phyloP scores from a whole-genome alignment of 1,140 invertebrate species.

The Atta texana region DNA sequence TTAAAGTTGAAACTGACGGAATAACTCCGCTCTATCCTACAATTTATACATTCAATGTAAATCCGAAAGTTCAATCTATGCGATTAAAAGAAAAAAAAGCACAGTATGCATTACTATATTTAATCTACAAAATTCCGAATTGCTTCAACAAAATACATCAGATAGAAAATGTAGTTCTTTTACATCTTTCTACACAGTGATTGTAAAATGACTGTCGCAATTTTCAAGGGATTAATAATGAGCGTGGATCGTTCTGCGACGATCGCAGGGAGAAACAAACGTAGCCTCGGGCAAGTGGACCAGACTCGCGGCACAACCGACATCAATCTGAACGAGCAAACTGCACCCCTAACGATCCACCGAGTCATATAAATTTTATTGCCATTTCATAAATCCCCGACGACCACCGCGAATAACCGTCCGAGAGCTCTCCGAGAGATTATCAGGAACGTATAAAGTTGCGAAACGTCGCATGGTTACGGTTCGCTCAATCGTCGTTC shows the following conservation, averaged over 20 bases:
- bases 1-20: too few species aligned
- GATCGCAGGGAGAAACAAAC: constrained; percentile 74
- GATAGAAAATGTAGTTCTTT: constrained; percentile 18
- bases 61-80: neutral
- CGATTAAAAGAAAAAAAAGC: neutral
- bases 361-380: constrained; percentile 84
- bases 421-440: constrained; percentile 72
- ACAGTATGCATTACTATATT: neutral
- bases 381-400: constrained; percentile 80
- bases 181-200: constrained; percentile 58
- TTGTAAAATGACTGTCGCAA: constrained; percentile 66
- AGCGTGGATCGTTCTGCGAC: constrained; percentile 65
- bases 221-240: constrained; percentile 76
- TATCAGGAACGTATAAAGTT: constrained; percentile 79
- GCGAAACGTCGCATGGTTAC: constrained; percentile 61
- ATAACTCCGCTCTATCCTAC: too few species aligned
- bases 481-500: constrained; percentile 57
- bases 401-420: constrained; percentile 77
- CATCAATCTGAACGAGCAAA: constrained; percentile 79
- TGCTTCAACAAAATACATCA: neutral
- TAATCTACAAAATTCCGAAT: neutral
- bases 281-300: constrained; percentile 76
- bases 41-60: constrained; percentile 6
- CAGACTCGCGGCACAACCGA: constrained; percentile 71
- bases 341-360: constrained; percentile 79